Evolutionary conservation across 2,113 vertebrate genomes (phyloP).

Genomic region (Aix galericulata): DNA sequence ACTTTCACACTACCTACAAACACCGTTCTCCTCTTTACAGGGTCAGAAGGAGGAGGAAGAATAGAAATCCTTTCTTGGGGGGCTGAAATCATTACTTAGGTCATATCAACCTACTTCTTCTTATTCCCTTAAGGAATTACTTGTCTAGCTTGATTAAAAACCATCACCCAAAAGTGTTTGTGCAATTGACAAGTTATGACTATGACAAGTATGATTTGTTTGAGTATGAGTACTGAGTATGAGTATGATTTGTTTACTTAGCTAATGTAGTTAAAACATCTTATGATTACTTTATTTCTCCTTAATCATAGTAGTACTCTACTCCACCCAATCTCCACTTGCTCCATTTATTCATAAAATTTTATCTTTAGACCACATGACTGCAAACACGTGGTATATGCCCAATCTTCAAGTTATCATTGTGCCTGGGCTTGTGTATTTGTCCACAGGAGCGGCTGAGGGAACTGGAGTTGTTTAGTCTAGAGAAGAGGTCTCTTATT

Average conservation of each 20-base stretch:
- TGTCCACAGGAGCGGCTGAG: neutral
- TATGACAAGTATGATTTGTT: neutral
- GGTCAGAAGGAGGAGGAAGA: neutral
- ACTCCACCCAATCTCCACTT: neutral
- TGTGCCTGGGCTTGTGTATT: neutral
- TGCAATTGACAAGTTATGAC: neutral
- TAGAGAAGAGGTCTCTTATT: too few species aligned
- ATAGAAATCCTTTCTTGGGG: neutral
- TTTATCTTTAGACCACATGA: neutral
- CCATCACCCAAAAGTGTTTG: neutral
- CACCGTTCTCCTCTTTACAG: neutral
- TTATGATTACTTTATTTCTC: neutral
- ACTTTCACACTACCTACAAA: neutral
- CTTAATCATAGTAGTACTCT: neutral
- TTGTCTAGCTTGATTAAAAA: neutral
- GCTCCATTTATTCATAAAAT: neutral
- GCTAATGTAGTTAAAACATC: neutral
- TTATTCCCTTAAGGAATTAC: neutral
- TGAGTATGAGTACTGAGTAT: too few species aligned
- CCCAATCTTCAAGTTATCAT: neutral
- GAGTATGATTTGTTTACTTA: neutral
- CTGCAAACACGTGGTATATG: neutral
- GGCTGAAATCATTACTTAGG: neutral
- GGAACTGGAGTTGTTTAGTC: too few species aligned
- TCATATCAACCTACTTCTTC: neutral